Evolutionary conservation across 2,797 vertebrate genomes (phyloP).

Genomic region (Balearica regulorum): DNA sequence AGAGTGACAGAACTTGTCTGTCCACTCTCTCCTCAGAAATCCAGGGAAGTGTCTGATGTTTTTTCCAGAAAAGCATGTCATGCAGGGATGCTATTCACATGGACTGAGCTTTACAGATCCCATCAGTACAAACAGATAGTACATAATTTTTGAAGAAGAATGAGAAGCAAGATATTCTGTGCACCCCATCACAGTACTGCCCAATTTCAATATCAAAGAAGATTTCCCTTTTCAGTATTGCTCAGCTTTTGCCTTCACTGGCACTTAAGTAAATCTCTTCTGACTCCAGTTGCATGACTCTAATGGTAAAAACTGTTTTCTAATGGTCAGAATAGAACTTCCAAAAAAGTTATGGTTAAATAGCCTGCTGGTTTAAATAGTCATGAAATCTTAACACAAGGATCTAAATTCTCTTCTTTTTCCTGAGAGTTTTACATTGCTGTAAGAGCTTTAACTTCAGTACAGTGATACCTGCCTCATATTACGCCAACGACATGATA

Average conservation of each 20-base stretch:
- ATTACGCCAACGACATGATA: fast-evolving
- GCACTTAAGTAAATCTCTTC: neutral
- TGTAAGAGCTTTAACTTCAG: neutral
- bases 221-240: neutral
- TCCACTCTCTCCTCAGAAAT: neutral
- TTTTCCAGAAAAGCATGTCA: neutral
- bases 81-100: fast-evolving
- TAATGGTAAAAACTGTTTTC: neutral
- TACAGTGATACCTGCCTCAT: neutral
- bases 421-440: neutral
- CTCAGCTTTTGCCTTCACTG: neutral
- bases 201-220: neutral
- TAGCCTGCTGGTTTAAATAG: neutral
- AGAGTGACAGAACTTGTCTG: neutral
- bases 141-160: neutral
- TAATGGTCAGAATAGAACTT: neutral
- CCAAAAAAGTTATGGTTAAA: fast-evolving
- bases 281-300: neutral
- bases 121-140: neutral
- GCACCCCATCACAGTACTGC: neutral
- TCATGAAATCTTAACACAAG: neutral
- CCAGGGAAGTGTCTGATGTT: fast-evolving
- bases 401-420: neutral
- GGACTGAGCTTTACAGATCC: neutral
- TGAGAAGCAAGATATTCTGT: neutral